Conservation (phyloP, 2,797 vertebrate species). For the Phoeniculus purpureus region DNA sequence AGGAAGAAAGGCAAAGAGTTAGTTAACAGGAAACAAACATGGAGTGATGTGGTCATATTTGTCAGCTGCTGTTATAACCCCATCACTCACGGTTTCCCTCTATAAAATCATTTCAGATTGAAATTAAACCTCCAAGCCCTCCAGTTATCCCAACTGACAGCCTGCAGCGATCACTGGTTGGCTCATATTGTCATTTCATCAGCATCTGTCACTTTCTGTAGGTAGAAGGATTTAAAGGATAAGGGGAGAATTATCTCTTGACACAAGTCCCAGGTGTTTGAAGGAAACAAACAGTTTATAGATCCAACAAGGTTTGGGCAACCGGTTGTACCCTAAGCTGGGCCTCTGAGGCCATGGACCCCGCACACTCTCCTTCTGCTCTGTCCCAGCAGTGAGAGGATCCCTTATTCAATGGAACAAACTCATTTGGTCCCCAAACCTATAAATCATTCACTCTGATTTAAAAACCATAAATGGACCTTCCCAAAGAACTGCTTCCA, state of each 20-base stretch:
- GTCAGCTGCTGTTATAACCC: constrained; percentile 39
- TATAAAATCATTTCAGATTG: neutral
- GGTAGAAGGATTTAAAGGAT: neutral
- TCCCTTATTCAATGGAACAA: no score
- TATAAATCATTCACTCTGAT: no score
- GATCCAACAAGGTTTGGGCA: neutral
- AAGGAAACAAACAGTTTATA: neutral
- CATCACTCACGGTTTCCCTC: neutral
- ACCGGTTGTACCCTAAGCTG: neutral
- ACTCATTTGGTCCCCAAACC: no score
- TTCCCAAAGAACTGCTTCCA: no score
- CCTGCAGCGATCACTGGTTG: neutral
- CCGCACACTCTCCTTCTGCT: neutral
- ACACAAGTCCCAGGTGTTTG: neutral
- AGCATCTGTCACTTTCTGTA: neutral
- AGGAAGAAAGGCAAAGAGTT: neutral
- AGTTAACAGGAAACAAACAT: neutral
- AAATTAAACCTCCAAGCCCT: neutral
- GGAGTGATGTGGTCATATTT: neutral
- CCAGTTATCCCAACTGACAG: constrained; percentile 1
- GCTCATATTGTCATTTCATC: neutral
- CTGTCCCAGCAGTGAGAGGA: neutral
- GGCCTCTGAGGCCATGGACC: fast-evolving
- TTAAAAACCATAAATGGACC: no score
- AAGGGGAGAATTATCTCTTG: neutral